phyloP scores from a whole-genome alignment of 2,113 vertebrate species.

The Charina bottae region DNA sequence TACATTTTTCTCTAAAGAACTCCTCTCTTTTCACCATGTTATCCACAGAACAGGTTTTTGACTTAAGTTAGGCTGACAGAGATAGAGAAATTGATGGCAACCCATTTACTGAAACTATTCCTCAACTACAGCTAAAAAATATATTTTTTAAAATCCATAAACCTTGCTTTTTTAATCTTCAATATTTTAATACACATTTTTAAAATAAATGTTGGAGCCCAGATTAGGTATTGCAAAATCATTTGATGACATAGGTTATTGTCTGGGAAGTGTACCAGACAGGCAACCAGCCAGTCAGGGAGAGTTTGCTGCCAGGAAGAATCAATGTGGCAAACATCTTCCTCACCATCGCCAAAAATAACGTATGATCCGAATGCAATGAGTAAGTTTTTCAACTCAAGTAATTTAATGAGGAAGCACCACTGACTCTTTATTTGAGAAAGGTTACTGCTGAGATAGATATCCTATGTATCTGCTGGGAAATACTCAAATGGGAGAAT shows the following conservation, averaged over 20 bases:
- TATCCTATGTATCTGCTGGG: not conserved
- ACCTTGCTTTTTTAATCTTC: too few relatives aligned
- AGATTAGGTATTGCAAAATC: not conserved
- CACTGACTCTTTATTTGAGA: not conserved
- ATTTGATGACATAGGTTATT: not conserved
- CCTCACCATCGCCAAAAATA: not conserved
- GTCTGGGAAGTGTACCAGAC: slow-evolving; percentile 19
- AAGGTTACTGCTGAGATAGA: not conserved
- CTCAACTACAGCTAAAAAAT: too few relatives aligned
- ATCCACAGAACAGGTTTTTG: too few relatives aligned
- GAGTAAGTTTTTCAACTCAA: not conserved
- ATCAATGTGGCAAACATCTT: slow-evolving; percentile 11
- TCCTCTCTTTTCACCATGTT: too few relatives aligned
- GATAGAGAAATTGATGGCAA: too few relatives aligned
- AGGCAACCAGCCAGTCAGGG: not conserved
- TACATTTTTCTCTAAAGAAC: too few relatives aligned
- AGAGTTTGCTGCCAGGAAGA: slow-evolving; percentile 12
- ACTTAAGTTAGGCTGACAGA: too few relatives aligned
- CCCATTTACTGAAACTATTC: too few relatives aligned
- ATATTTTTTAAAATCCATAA: too few relatives aligned
- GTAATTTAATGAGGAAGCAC: not conserved
- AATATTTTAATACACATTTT: not conserved
- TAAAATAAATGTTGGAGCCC: not conserved
- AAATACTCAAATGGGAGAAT: not conserved
- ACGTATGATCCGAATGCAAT: not conserved